A percentile compares a stretch with the other conserved stretches of the same genome.
phyloP scores from a whole-genome alignment of 2,888 invertebrate genomes.

The Antheraea assamensis region DNA sequence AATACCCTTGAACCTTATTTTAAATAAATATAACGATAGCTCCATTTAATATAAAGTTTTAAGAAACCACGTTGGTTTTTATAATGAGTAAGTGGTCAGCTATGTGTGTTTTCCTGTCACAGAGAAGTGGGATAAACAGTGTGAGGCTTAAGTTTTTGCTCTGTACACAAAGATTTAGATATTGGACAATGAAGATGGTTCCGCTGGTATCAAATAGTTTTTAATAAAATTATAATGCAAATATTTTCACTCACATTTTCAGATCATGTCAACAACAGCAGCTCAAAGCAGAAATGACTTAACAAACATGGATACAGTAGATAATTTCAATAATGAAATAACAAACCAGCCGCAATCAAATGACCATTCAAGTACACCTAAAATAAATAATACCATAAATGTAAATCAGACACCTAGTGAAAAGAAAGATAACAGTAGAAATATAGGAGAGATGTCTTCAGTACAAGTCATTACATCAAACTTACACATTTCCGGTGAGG shows the following conservation, averaged over 20 bases:
- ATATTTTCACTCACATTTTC: conserved; percentile 1
- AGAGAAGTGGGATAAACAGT: too few relatives aligned
- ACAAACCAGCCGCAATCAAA: conserved; percentile 9
- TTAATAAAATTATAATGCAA: neutral
- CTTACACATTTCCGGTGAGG: conserved; percentile 57
- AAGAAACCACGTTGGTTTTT: too few relatives aligned
- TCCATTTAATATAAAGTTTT: too few relatives aligned
- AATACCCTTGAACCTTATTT: too few relatives aligned
- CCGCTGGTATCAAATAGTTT: neutral
- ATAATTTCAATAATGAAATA: neutral
- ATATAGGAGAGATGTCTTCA: neutral
- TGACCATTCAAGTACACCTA: conserved; percentile 13
- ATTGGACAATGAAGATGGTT: too few relatives aligned
- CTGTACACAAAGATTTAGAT: too few relatives aligned
- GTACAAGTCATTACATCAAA: conserved; percentile 33
- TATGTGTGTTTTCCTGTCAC: too few relatives aligned
- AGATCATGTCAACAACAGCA: conserved; percentile 7
- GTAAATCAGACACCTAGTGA: neutral
- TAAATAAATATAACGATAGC: too few relatives aligned
- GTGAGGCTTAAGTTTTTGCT: too few relatives aligned
- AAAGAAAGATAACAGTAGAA: conserved; percentile 4
- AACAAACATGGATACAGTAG: conserved; percentile 14
- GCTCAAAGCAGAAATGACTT: neutral
- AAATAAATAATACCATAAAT: conserved; percentile 4
- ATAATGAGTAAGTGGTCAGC: too few relatives aligned